Conservation (phyloP, 2,797 vertebrate genomes). For the Pipistrellus nathusii region DNA sequence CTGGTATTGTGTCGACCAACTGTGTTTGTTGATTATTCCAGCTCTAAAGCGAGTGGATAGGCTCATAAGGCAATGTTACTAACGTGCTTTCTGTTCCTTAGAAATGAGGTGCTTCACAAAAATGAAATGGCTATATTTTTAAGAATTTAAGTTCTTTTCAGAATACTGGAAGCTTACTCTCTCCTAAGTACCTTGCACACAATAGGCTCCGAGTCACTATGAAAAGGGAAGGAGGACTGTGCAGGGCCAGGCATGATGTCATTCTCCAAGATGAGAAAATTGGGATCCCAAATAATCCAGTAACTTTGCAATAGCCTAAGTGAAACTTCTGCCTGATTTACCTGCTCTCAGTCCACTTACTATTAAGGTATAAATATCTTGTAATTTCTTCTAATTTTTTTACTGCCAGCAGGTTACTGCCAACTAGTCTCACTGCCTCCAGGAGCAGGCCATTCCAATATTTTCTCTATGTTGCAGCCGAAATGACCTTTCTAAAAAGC, state of each 20-base stretch:
- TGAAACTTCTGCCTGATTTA: background rate
- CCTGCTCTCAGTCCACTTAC: background rate
- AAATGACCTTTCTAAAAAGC: background rate
- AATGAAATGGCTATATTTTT: background rate
- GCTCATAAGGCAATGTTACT: background rate
- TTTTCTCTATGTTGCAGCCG: background rate
- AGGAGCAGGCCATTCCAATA: background rate
- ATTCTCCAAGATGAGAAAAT: background rate
- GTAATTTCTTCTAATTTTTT: background rate
- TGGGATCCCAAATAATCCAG: background rate
- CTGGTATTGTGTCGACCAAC: background rate
- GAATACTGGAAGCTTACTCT: background rate
- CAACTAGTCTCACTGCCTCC: background rate
- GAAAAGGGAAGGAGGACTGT: background rate
- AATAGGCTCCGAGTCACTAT: background rate
- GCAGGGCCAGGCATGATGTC: background rate
- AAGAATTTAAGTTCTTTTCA: slow-evolving; percentile 11
- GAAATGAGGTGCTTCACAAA: slow-evolving; percentile 22
- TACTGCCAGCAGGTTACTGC: background rate
- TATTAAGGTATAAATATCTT: background rate
- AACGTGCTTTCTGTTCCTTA: background rate
- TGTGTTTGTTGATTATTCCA: background rate
- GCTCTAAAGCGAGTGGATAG: background rate
- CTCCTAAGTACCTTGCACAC: background rate
- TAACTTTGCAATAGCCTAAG: background rate